Evolutionary conservation across 2,888 invertebrate genomes (phyloP).

Genomic region (Acanthoscelides obtectus): DNA sequence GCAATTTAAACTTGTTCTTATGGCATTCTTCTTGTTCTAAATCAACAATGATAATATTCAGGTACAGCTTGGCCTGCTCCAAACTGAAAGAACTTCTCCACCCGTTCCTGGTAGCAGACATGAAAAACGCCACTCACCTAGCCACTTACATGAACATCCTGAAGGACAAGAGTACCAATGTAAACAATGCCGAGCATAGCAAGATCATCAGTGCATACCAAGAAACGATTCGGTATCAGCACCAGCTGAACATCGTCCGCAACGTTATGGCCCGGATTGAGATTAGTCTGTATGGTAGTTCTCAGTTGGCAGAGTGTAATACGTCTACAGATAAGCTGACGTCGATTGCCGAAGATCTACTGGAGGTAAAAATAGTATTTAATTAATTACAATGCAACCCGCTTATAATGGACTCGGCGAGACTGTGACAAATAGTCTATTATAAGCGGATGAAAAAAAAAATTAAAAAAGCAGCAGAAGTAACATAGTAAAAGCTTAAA

Average conservation of each 20-base stretch:
- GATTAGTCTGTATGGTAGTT: conserved; percentile 36
- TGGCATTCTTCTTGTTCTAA: too few relatives aligned
- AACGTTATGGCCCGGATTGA: conserved; percentile 73
- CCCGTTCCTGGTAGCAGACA: conserved; percentile 73
- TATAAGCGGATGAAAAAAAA: too few relatives aligned
- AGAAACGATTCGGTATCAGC: conserved; percentile 85
- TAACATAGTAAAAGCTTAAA: too few relatives aligned
- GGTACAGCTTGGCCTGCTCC: conserved; percentile 75
- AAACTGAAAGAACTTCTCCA: conserved; percentile 76
- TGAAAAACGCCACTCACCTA: conserved; percentile 77
- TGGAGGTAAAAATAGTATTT: too few relatives aligned
- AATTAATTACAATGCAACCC: too few relatives aligned
- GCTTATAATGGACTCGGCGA: too few relatives aligned
- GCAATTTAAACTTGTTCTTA: too few relatives aligned
- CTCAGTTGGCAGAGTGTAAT: conserved; percentile 33
- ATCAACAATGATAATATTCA: too few relatives aligned
- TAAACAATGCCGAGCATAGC: conserved; percentile 44
- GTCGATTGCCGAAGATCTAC: conserved; percentile 73
- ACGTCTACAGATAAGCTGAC: conserved; percentile 81
- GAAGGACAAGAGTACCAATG: conserved; percentile 35
- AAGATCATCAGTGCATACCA: conserved; percentile 53
- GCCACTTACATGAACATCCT: conserved; percentile 69
- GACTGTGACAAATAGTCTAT: too few relatives aligned
- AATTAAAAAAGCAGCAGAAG: too few relatives aligned
- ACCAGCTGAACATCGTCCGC: conserved; percentile 80